phyloP scores from a whole-genome alignment of 2,113 vertebrate genomes.

The Hemiscyllium ocellatum region DNA sequence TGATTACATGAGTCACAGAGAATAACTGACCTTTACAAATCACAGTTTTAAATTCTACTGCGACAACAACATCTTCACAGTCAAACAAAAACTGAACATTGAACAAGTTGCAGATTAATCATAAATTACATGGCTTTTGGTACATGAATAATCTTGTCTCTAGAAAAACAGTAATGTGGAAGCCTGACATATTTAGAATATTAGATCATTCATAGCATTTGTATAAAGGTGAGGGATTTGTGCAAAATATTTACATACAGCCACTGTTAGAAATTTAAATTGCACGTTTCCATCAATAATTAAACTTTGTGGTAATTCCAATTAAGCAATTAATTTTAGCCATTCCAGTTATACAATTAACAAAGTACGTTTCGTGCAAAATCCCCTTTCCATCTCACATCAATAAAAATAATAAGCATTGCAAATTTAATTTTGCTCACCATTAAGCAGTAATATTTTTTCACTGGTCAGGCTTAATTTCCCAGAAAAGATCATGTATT shows the following conservation, averaged over 20 bases:
- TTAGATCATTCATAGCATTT: background rate
- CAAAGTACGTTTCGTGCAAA: background rate
- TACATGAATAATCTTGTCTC: background rate
- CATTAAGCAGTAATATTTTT: conserved; percentile 15
- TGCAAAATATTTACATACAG: background rate
- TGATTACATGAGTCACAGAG: conserved; percentile 42
- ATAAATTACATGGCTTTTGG: conserved; percentile 2
- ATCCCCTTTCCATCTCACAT: background rate
- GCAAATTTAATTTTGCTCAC: conserved; percentile 6
- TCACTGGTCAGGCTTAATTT: background rate
- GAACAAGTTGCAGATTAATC: background rate
- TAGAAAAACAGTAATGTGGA: background rate
- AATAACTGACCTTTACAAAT: conserved; percentile 36
- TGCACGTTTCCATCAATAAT: background rate
- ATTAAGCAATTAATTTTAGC: conserved; percentile 3
- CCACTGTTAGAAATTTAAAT: background rate
- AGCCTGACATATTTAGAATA: background rate
- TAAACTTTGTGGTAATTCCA: background rate
- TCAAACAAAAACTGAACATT: background rate
- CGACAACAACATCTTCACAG: background rate
- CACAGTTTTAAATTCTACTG: conserved; percentile 25
- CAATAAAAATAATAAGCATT: conserved; percentile 35
- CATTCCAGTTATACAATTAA: background rate
- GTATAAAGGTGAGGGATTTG: background rate
- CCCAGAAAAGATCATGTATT: conserved; percentile 3